A percentile compares a stretch with the other conserved stretches of the same genome.
These are phyloP conservation scores for Morelia viridis DNA, from an alignment of 2,797 vertebrate genomes.

Conservation along the genomic window DNA sequence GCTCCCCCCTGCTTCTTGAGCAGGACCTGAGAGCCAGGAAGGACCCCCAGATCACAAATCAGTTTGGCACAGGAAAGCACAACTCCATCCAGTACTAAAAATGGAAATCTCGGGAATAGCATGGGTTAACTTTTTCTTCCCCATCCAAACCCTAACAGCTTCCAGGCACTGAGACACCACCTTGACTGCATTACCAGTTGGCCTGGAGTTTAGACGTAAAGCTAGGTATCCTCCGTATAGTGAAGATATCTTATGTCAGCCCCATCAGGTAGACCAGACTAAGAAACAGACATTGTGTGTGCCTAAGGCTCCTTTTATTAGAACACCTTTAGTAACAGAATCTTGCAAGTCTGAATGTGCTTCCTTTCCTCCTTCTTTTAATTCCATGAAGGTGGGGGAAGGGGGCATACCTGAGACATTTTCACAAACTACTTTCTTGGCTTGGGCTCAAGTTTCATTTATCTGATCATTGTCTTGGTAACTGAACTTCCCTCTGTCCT, in stretches of 20 bases:
- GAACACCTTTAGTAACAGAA: not conserved
- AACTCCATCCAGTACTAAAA: not conserved
- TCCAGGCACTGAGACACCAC: not conserved
- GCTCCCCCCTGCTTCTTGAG: not conserved
- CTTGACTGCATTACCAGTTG: not conserved
- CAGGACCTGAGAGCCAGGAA: not conserved
- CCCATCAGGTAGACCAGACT: not conserved
- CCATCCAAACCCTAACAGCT: not conserved
- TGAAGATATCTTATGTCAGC: not conserved
- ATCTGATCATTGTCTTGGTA: not conserved
- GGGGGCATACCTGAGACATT: not conserved
- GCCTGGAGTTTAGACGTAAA: not conserved
- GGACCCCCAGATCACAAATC: not conserved
- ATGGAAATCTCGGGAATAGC: not conserved
- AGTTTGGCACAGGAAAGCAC: not conserved
- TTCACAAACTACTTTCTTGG: not conserved
- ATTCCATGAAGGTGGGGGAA: not conserved
- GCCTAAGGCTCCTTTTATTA: no score
- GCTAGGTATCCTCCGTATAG: not conserved
- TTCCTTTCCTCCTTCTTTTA: not conserved
- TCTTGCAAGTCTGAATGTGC: not conserved
- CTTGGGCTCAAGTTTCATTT: not conserved
- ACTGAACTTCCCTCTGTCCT: not conserved
- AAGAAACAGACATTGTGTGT: not conserved
- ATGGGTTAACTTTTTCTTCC: not conserved